A percentile compares a stretch with the other conserved stretches of the same genome.
phyloP scores from a whole-genome alignment of 2,888 invertebrate genomes.

The Rhingia campestris region DNA sequence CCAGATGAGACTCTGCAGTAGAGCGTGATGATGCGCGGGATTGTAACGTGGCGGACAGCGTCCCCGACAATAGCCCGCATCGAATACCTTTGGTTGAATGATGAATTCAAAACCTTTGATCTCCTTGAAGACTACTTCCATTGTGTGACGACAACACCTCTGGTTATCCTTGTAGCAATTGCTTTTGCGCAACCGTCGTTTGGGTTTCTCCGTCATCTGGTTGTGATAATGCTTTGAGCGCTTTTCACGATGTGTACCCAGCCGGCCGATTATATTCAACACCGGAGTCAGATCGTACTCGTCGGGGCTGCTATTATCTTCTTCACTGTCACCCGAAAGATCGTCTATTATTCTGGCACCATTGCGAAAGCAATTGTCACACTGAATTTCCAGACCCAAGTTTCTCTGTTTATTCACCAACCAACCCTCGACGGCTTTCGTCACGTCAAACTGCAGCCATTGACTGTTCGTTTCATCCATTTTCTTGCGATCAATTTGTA shows the following conservation, averaged over 20 bases:
- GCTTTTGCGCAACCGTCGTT: conserved; percentile 78
- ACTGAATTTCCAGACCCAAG: conserved; percentile 84
- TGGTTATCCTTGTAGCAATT: conserved; percentile 84
- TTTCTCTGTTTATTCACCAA: conserved; percentile 82
- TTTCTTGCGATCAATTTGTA: conserved; percentile 75
- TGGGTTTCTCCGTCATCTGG: conserved; percentile 62
- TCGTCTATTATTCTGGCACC: conserved; percentile 82
- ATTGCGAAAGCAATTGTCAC: conserved; percentile 83
- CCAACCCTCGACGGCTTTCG: conserved; percentile 84
- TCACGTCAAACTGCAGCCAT: conserved; percentile 86
- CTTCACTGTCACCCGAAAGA: conserved; percentile 59
- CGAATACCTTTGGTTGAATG: conserved; percentile 87
- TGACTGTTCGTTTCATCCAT: conserved; percentile 81
- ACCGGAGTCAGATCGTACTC: conserved; percentile 79
- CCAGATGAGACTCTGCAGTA: conserved; percentile 87
- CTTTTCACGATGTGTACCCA: conserved; percentile 77
- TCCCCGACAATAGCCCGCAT: conserved; percentile 89
- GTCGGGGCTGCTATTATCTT: conserved; percentile 10
- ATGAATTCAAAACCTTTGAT: conserved; percentile 87
- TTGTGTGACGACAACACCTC: conserved; percentile 87
- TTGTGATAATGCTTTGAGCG: conserved; percentile 75
- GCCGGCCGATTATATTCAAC: conserved; percentile 80
- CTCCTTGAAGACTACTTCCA: conserved; percentile 87
- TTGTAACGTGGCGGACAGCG: conserved; percentile 87
- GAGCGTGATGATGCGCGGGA: conserved; percentile 88